These are phyloP conservation scores for Rhagoletis pomonella DNA, from an alignment of 1,140 invertebrate species.

Conservation along the genomic window DNA sequence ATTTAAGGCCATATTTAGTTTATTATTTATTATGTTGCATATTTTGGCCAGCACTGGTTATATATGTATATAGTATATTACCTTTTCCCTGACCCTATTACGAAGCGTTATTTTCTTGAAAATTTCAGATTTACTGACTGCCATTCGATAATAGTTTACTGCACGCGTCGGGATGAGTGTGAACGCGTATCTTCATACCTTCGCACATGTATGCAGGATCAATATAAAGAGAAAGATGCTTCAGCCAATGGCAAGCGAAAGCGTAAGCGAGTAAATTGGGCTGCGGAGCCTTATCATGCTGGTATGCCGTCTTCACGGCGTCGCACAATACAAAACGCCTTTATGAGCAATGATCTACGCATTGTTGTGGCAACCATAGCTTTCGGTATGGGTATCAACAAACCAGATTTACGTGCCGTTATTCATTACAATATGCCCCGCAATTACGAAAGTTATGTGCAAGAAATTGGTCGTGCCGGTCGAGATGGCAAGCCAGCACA, in stretches of 20 bases:
- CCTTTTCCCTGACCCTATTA: no score
- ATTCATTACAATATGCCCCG: conserved; percentile 96
- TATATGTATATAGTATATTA: no score
- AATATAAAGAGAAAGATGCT: conserved; percentile 67
- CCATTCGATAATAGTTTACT: conserved; percentile 95
- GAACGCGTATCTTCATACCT: conserved; percentile 87
- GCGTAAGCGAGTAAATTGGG: conserved; percentile 78
- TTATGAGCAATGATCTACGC: conserved; percentile 89
- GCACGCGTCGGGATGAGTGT: conserved; percentile 93
- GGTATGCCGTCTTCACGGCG: conserved; percentile 87
- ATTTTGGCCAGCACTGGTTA: no score
- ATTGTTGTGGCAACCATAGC: conserved; percentile 97
- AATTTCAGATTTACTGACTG: conserved; percentile 77
- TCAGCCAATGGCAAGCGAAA: conserved; percentile 76
- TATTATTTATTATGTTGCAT: no score
- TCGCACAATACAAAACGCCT: conserved; percentile 89
- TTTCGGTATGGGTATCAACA: conserved; percentile 99
- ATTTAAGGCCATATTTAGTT: no score
- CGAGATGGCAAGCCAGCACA: conserved; percentile 89
- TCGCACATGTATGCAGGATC: conserved; percentile 82
- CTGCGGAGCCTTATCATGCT: conserved; percentile 95
- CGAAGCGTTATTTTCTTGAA: not conserved
- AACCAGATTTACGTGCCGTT: conserved; percentile 90
- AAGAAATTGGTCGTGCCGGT: conserved; percentile 96
- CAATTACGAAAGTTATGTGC: conserved; percentile 94